Conservation (phyloP, 2,888 invertebrate species). For the Microplitis deprimator region DNA sequence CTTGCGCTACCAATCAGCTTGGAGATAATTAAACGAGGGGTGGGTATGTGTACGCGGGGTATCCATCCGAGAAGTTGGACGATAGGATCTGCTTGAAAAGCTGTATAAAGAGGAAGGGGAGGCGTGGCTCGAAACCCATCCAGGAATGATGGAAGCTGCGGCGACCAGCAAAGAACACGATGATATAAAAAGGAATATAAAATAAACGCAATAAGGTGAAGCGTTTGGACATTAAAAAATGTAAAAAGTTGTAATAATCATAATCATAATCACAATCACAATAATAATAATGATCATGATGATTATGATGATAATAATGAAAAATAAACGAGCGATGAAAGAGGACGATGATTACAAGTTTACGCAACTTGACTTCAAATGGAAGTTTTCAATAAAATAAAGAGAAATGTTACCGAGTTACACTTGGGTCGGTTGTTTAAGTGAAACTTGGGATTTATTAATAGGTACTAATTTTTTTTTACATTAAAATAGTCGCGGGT, state of each 20-base stretch:
- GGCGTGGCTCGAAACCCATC: conserved; percentile 61
- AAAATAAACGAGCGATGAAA: not conserved
- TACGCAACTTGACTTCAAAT: too few species aligned
- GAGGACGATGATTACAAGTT: too few species aligned
- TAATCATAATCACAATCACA: not conserved
- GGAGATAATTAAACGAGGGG: conserved; percentile 70
- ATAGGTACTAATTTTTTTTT: not conserved
- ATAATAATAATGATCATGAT: not conserved
- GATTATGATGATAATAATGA: not conserved
- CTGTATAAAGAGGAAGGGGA: conserved; percentile 62
- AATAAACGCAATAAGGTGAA: conserved; percentile 14
- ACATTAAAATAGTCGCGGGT: not conserved
- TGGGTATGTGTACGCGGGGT: conserved; percentile 51
- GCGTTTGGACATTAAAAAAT: not conserved
- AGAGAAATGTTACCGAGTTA: too few species aligned
- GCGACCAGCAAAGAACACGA: conserved; percentile 41
- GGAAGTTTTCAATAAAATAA: too few species aligned
- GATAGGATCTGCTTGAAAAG: conserved; percentile 60
- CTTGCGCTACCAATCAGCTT: conserved; percentile 69
- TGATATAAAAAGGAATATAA: conserved; percentile 41
- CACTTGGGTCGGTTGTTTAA: not conserved
- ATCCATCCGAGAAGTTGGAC: conserved; percentile 49
- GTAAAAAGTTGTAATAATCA: not conserved
- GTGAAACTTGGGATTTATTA: not conserved
- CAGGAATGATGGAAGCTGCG: conserved; percentile 66